Percentiles rank a stretch among this genome's conserved stretches.
Evolutionary conservation across 2,113 vertebrate species (phyloP).

Genomic region (Stictonetta naevosa): DNA sequence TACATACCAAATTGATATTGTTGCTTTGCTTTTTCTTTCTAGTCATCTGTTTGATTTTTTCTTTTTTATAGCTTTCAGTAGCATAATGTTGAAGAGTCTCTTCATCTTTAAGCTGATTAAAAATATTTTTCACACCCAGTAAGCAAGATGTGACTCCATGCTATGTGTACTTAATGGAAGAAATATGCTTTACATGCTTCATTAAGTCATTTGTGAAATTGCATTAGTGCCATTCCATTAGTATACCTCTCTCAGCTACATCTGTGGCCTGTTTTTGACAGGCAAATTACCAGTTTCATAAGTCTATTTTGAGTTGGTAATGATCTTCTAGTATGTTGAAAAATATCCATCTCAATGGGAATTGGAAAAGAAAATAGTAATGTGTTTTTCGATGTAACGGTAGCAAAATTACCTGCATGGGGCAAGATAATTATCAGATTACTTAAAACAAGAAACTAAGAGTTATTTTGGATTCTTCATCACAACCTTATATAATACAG

Average conservation of each 20-base stretch:
- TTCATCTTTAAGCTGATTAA: slow-evolving; percentile 75
- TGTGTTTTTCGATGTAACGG: slow-evolving; percentile 33
- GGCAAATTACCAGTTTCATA: slow-evolving; percentile 73
- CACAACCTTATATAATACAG: neutral
- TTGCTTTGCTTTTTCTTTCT: slow-evolving; percentile 48
- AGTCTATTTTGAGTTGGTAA: slow-evolving; percentile 59
- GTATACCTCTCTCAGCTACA: slow-evolving; percentile 64
- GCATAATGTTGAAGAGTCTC: slow-evolving; percentile 74
- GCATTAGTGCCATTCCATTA: slow-evolving; percentile 77
- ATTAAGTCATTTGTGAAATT: slow-evolving; percentile 83
- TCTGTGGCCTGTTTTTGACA: slow-evolving; percentile 67
- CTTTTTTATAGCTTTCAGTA: slow-evolving; percentile 68
- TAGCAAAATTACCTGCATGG: slow-evolving; percentile 13
- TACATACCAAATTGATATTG: slow-evolving; percentile 7
- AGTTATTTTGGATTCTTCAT: slow-evolving; percentile 24
- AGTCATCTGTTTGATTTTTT: slow-evolving; percentile 27
- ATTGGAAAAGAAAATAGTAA: slow-evolving; percentile 59
- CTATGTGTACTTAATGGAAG: slow-evolving; percentile 77
- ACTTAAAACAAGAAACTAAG: slow-evolving; percentile 43
- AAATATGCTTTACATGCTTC: slow-evolving; percentile 77
- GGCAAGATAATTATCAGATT: slow-evolving; percentile 47
- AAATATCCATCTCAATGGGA: slow-evolving; percentile 53
- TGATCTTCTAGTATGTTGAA: slow-evolving; percentile 62
- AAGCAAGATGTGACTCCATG: slow-evolving; percentile 72
- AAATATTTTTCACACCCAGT: slow-evolving; percentile 72